Evolutionary conservation across 2,797 vertebrate genomes (phyloP), one percentile per base, ranked within the genome.

Genomic region (Glossophaga mutica): DNA sequence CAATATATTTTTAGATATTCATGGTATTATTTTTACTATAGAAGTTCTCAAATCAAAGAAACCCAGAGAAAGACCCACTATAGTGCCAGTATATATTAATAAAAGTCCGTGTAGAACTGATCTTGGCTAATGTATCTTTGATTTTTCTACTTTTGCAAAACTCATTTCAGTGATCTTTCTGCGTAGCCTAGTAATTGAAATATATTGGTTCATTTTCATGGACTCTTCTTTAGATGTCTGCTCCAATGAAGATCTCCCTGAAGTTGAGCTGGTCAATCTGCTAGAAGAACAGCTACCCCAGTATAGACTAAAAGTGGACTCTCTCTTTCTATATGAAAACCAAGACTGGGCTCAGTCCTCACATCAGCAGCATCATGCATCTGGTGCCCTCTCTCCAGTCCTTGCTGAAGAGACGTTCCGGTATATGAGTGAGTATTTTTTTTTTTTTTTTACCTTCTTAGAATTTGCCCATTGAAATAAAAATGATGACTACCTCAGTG

Each of bases 361-460:
- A 0, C 97, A 96, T 74, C 86, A 87, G 87, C 98, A 96, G 1
- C 99, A 98, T 6, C 98, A 98, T 88, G 98, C 96, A 34, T 94
- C 98, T 0, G 96, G 97, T 42, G 74, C 97, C 94, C 97, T 99
- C 96, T 99, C 99, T 90, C 98, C 99, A 8, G 88, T 99, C 97
- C 98, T 97, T 96, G 98, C 99, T 0, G 99, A 99, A 96, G 99
- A 99, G 96, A 99, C 99, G 9, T 99, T 99, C 98, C 99, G 81
- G 98, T 99, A 99, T 98, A 99, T 99, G 99, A 99, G 99, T 99
- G 97, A 99, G 99, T 98, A 11, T 29, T 37, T 71, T 77, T 55
- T 55, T 29, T 37, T 71, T 77, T 55, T 34, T 91, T 77, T 85
- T 55, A 65, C 14, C 22, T 50, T 74, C 39, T 90, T 50, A 48